Percentiles rank a stretch among this genome's conserved stretches.
Conservation (phyloP, 2,113 vertebrate genomes). For the Pluvialis apricaria region DNA sequence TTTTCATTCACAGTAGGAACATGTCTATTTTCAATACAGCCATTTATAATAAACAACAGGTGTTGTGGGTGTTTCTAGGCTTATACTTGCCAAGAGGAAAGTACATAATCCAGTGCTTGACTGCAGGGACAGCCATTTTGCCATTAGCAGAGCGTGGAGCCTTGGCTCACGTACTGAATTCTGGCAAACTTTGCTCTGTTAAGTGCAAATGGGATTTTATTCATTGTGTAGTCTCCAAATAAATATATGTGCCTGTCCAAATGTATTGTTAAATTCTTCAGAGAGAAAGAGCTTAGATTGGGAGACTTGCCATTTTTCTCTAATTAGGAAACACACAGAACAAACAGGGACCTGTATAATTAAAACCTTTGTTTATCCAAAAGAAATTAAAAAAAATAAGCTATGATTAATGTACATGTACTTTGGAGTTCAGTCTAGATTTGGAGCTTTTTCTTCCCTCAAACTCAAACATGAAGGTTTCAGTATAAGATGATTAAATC, state of each 20-base stretch:
- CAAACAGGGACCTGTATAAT: slow-evolving; percentile 59
- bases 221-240: slow-evolving; percentile 62
- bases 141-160: slow-evolving; percentile 55
- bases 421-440: slow-evolving; percentile 12
- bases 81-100: slow-evolving; percentile 49
- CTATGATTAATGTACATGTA: slow-evolving; percentile 44
- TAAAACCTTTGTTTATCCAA: slow-evolving; percentile 70
- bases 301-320: slow-evolving; percentile 69
- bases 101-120: slow-evolving; percentile 52
- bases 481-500: not conserved
- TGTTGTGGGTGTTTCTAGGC: slow-evolving; percentile 39
- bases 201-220: slow-evolving; percentile 66
- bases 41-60: slow-evolving; percentile 60
- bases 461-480: not conserved
- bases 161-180: slow-evolving; percentile 41
- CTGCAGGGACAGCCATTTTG: slow-evolving; percentile 50
- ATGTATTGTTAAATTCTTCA: slow-evolving; percentile 65
- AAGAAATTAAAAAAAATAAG: slow-evolving; percentile 25
- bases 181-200: slow-evolving; percentile 63
- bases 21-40: not conserved
- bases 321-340: slow-evolving; percentile 71
- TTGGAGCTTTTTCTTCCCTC: slow-evolving; percentile 11
- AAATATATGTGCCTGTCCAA: slow-evolving; percentile 67
- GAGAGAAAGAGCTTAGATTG: slow-evolving; percentile 53
- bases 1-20: not conserved